Evolutionary conservation across 2,888 invertebrate species (phyloP).

Genomic region (Aquatica leii): DNA sequence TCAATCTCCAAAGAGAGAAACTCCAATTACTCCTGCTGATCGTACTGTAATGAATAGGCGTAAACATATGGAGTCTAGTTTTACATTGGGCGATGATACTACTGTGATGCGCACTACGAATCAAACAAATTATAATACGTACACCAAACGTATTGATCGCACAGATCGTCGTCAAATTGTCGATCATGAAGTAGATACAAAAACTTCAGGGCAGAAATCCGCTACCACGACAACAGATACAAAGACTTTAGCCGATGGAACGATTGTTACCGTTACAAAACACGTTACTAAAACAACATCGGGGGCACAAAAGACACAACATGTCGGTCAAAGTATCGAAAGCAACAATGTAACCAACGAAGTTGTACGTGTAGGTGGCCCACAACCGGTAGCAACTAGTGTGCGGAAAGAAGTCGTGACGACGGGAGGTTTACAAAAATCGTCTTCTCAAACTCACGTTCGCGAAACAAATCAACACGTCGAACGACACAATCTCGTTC

Average conservation of each 20-base stretch:
- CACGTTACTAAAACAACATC: slow-evolving; percentile 60
- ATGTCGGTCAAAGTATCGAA: slow-evolving; percentile 13
- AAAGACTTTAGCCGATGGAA: slow-evolving; percentile 63
- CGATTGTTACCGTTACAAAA: slow-evolving; percentile 63
- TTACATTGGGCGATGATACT: slow-evolving; percentile 68
- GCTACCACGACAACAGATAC: slow-evolving; percentile 54
- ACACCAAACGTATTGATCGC: slow-evolving; percentile 42
- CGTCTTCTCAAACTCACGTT: slow-evolving; percentile 55
- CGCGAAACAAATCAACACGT: slow-evolving; percentile 37
- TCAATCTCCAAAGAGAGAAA: slow-evolving; percentile 65
- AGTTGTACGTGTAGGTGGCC: slow-evolving; percentile 7
- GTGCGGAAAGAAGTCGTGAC: slow-evolving; percentile 21
- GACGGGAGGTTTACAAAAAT: slow-evolving; percentile 53
- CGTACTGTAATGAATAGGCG: slow-evolving; percentile 64
- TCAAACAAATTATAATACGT: slow-evolving; percentile 65
- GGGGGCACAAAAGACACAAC: slow-evolving; percentile 44
- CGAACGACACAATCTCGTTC: slow-evolving; percentile 33
- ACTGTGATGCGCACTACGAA: slow-evolving; percentile 66
- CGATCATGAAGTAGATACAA: slow-evolving; percentile 46
- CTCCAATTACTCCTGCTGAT: slow-evolving; percentile 59
- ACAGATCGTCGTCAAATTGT: slow-evolving; percentile 32
- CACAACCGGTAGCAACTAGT: slow-evolving; percentile 49
- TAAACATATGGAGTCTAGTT: slow-evolving; percentile 73
- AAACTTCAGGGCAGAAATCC: slow-evolving; percentile 51
- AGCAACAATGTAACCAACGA: slow-evolving; percentile 14